Conservation (phyloP, 2,797 vertebrate genomes). For the Myotis daubentonii region DNA sequence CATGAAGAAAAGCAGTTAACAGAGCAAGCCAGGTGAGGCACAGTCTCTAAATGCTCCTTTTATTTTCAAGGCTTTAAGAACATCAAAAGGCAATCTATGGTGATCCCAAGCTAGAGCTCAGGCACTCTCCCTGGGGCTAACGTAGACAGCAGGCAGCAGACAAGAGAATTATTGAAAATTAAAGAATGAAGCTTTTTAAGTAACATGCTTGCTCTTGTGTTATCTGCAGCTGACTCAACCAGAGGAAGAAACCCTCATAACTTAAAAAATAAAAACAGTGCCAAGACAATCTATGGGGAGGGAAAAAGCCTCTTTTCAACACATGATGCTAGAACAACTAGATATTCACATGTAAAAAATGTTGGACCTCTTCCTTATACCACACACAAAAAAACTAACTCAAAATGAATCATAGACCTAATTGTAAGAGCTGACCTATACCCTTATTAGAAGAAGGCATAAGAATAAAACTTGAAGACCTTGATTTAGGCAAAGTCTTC, state of each 20-base stretch:
- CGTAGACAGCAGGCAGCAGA: not conserved
- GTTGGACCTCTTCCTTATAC: not conserved
- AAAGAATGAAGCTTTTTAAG: slow-evolving; percentile 32
- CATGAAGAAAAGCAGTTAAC: not conserved
- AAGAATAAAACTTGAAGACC: not conserved
- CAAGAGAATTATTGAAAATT: slow-evolving; percentile 32
- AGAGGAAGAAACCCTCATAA: not conserved
- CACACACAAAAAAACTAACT: not conserved
- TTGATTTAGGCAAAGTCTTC: not conserved
- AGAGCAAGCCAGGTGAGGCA: not conserved
- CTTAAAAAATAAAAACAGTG: not conserved
- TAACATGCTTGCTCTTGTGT: slow-evolving; percentile 19
- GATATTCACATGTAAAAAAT: not conserved
- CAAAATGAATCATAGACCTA: not conserved
- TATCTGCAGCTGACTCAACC: slow-evolving; percentile 46
- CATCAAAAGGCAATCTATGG: slow-evolving; percentile 19
- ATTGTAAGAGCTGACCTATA: not conserved
- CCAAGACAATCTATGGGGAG: not conserved
- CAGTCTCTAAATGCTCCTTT: slow-evolving; percentile 47
- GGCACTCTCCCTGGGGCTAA: not conserved
- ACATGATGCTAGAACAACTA: not conserved
- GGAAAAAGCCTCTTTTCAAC: not conserved
- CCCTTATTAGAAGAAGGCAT: not conserved
- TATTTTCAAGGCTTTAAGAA: slow-evolving; percentile 1
- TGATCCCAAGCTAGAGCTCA: not conserved